These are phyloP conservation scores for Bergia puertoricense DNA, from an alignment of 92 coral and sea anemone genomes.

Conservation along the genomic window DNA sequence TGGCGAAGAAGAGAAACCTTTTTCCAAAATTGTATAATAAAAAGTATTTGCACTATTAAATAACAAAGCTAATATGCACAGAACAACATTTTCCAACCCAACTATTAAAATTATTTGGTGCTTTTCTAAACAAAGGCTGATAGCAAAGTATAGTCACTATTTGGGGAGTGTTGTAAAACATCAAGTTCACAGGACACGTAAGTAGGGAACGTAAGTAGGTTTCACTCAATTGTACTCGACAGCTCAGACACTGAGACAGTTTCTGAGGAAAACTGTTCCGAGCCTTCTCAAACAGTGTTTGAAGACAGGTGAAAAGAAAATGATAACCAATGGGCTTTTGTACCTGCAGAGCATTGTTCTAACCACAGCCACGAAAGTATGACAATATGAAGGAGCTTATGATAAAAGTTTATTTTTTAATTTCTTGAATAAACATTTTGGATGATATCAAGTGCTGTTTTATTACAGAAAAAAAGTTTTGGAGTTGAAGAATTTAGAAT, in stretches of 20 bases:
- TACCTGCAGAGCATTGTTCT: not conserved
- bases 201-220: conserved; percentile 99
- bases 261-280: not conserved
- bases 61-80: conserved; percentile 23
- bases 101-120: conserved; percentile 71
- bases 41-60: not conserved
- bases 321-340: not conserved
- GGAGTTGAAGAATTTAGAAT: no score
- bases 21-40: not conserved
- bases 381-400: not conserved
- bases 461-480: no score
- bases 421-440: not conserved
- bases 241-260: conserved; percentile 26
- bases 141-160: conserved; percentile 75
- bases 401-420: no score
- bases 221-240: conserved; percentile 55
- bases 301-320: conserved; percentile 14
- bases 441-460: not conserved
- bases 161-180: conserved; percentile 66
- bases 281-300: not conserved
- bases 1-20: not conserved
- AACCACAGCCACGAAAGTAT: not conserved
- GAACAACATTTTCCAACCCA: not conserved
- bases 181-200: conserved; percentile 97
- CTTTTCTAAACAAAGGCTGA: conserved; percentile 99